These are phyloP conservation scores for Calephelis virginiensis DNA, from an alignment of 1,140 invertebrate species.

Conservation along the genomic window DNA sequence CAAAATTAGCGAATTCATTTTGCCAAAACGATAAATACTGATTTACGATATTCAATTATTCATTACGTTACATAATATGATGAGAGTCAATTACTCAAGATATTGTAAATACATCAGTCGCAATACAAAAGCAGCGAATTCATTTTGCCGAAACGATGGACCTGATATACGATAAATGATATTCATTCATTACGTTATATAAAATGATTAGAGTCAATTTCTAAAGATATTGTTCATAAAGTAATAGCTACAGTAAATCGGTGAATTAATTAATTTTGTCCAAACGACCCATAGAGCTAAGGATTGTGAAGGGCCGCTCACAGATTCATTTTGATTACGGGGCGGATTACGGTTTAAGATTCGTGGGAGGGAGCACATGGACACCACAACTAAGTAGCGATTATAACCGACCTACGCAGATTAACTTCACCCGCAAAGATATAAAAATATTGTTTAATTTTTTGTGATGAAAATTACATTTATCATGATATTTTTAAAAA, in stretches of 20 bases:
- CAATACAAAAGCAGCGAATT: no score
- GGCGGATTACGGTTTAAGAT: constrained; percentile 56
- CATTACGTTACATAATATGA: no score
- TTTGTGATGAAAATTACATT: not conserved
- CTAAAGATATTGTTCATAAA: not conserved
- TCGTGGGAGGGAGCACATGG: constrained; percentile 56
- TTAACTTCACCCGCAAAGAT: constrained; percentile 37
- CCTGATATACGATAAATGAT: no score
- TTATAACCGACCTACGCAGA: constrained; percentile 44
- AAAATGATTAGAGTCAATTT: not conserved
- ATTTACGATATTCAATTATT: no score
- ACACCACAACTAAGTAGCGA: constrained; percentile 46
- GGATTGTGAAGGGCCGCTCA: constrained; percentile 34
- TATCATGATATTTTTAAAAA: no score
- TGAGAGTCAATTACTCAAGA: no score
- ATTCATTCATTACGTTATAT: no score
- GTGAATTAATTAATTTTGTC: constrained; percentile 37
- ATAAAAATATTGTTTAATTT: not conserved
- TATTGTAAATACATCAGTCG: no score
- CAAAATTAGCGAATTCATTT: no score
- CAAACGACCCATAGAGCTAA: constrained; percentile 35
- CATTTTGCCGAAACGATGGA: no score
- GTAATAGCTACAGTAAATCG: not conserved
- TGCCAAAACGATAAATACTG: no score
- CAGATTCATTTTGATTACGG: constrained; percentile 50